phyloP scores from a whole-genome alignment of 2,888 invertebrate species.

The Xylophagus ater region DNA sequence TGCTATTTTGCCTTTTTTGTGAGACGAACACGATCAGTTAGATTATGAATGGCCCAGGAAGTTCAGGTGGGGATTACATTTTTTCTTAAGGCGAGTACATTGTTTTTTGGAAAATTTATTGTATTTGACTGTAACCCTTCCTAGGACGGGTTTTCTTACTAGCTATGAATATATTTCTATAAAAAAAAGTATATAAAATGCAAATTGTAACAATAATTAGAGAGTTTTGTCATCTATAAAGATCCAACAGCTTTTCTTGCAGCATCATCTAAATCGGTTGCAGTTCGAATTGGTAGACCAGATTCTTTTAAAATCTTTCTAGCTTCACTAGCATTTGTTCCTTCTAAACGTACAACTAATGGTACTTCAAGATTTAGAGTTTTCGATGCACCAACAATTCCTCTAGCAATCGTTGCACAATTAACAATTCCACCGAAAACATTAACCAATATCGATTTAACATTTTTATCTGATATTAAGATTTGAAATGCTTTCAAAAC shows the following conservation, averaged over 20 bases:
- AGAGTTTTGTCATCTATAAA: too few relatives aligned
- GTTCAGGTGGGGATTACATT: too few relatives aligned
- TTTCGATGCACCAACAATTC: slow-evolving; percentile 81
- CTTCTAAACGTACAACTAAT: slow-evolving; percentile 88
- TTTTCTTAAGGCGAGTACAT: too few relatives aligned
- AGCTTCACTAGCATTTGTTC: slow-evolving; percentile 82
- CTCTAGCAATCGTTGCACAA: slow-evolving; percentile 93
- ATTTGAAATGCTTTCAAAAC: slow-evolving; percentile 88
- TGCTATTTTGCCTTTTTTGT: too few relatives aligned
- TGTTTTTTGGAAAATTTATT: too few relatives aligned
- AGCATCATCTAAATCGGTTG: slow-evolving; percentile 82
- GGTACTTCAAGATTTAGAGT: slow-evolving; percentile 72
- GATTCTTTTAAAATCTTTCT: slow-evolving; percentile 72
- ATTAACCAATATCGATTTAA: slow-evolving; percentile 92
- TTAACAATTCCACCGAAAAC: slow-evolving; percentile 98
- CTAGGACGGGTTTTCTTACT: too few relatives aligned
- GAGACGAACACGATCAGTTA: too few relatives aligned
- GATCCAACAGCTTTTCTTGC: slow-evolving; percentile 72
- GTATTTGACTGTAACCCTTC: too few relatives aligned
- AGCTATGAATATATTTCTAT: too few relatives aligned
- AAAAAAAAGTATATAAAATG: too few relatives aligned
- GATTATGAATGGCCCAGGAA: too few relatives aligned
- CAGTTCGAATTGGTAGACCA: slow-evolving; percentile 70
- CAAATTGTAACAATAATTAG: too few relatives aligned
- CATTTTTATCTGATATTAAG: slow-evolving; percentile 74